These are phyloP conservation scores for Eristalis arbustorum DNA, from an alignment of 2,888 invertebrate species.

Conservation along the genomic window DNA sequence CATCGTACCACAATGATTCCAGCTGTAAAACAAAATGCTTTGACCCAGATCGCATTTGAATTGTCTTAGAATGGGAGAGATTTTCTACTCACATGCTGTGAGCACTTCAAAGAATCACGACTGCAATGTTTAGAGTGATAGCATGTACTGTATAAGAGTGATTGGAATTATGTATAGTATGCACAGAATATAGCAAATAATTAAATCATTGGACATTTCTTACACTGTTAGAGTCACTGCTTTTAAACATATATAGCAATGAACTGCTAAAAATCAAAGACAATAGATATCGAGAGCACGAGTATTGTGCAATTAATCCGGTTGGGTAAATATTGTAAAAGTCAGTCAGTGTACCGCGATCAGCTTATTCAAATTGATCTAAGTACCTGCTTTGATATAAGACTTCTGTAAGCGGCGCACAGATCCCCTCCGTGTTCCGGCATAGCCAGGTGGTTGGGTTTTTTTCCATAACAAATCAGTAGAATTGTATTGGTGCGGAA, in stretches of 20 bases:
- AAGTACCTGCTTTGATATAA: conserved; percentile 38
- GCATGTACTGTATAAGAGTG: background rate
- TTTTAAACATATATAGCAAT: conserved; percentile 9
- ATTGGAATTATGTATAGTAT: background rate
- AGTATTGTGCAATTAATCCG: conserved; percentile 65
- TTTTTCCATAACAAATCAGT: conserved; percentile 43
- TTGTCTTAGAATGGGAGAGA: conserved; percentile 57
- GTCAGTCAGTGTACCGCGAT: conserved; percentile 55
- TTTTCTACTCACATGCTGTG: conserved; percentile 49
- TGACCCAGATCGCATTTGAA: conserved; percentile 55
- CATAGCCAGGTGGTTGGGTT: conserved; percentile 59
- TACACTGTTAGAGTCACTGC: conserved; percentile 45
- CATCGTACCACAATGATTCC: background rate
- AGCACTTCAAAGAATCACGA: conserved; percentile 52
- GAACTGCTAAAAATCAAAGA: conserved; percentile 16
- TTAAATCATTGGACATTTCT: conserved; percentile 54
- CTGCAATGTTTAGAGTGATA: conserved; percentile 38
- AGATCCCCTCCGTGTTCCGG: conserved; percentile 58
- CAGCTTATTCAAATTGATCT: conserved; percentile 60
- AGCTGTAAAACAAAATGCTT: conserved; percentile 19
- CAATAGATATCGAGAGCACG: conserved; percentile 46
- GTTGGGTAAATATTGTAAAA: conserved; percentile 53
- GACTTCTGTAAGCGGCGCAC: conserved; percentile 15
- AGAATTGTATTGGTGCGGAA: conserved; percentile 38
- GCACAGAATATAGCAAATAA: conserved; percentile 51